Base-by-base conservation (phyloP, 2,797 vertebrate genomes). In the Lemur catta region DNA sequence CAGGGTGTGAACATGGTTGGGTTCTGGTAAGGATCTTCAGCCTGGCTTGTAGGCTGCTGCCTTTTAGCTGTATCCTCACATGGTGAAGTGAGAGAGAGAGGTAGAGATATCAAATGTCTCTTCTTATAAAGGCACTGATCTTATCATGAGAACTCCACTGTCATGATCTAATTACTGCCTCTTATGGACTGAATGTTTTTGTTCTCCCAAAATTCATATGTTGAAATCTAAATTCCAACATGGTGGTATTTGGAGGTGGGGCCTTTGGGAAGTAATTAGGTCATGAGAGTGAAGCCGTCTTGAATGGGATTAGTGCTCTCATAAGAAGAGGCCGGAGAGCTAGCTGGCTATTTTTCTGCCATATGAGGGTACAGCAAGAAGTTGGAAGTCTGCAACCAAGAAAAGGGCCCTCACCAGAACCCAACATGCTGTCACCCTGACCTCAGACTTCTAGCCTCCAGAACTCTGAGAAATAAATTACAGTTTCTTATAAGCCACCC, bases 1-100 rank as follows among this genome's bases (percentile, higher is more conserved):
- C 28, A 4, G 18, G 38, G 3, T 30, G 20, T 10, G 30, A 15
- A 11, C 8, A 4, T 14, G 20, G 14, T 35, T 55, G 2, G 0
- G 12, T 48, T 18, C 33, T 72, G 2, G 20, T 24, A 6, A 85
- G 14, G 2, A 41, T 3, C 26, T 26, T 13, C 52, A 38, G 50
- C 7, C 30, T 52, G 24, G 7, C 35, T 46, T 80, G 33, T 61
- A 52, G 0, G 13, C 3, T n/a, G 24, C 9, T 0, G 5, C 11
- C 57, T 63, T 72, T 1, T 41, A 30, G 11, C 28, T 24, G 0
- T 63, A 17, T 74, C 50, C 65, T 57, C 38, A 33, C 2, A 4
- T 35, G 14, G 2, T 15, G 0, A 87, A 38, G 17, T 15, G 26
- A 57, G 52, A 57, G n/a, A 59, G 8, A 72, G 13, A 46, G 26